These are phyloP conservation scores for Tribolium freemani DNA, from an alignment of 2,888 invertebrate genomes.

Conservation along the genomic window DNA sequence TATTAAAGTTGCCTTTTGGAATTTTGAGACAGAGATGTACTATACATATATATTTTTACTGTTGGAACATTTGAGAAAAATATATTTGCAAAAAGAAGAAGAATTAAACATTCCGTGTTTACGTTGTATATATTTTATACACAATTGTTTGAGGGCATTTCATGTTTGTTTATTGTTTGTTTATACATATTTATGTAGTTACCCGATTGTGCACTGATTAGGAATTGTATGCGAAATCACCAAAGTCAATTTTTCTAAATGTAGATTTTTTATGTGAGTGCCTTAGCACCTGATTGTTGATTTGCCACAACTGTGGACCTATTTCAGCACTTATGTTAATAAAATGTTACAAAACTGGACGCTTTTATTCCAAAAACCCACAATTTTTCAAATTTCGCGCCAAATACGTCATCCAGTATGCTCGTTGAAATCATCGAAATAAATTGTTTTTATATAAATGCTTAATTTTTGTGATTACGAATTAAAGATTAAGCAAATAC, in stretches of 20 bases:
- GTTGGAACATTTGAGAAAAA: constrained; percentile 8
- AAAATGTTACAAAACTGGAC: neutral
- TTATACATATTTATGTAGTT: constrained; percentile 29
- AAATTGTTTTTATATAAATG: too few relatives aligned
- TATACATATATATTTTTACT: constrained; percentile 37
- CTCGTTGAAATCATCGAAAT: too few relatives aligned
- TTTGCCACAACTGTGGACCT: constrained; percentile 29
- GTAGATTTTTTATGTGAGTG: constrained; percentile 43
- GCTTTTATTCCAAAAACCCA: too few relatives aligned
- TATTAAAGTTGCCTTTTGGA: constrained; percentile 40
- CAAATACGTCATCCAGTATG: too few relatives aligned
- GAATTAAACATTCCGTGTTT: constrained; percentile 20
- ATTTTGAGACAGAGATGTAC: constrained; percentile 30
- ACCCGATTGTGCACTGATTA: constrained; percentile 33
- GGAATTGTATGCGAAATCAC: constrained; percentile 24
- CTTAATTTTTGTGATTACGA: too few relatives aligned
- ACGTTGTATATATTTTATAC: constrained; percentile 26
- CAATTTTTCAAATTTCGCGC: too few relatives aligned
- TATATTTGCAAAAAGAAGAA: constrained; percentile 4
- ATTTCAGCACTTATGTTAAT: constrained; percentile 42
- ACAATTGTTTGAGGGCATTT: constrained; percentile 38
- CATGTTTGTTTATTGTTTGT: constrained; percentile 29
- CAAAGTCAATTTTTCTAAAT: constrained; percentile 37
- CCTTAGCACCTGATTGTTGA: constrained; percentile 42
- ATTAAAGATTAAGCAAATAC: too few relatives aligned